phyloP scores from a whole-genome alignment of 37 sponge, comb jelly and placozoan species.

The Mnemiopsis leidyi region DNA sequence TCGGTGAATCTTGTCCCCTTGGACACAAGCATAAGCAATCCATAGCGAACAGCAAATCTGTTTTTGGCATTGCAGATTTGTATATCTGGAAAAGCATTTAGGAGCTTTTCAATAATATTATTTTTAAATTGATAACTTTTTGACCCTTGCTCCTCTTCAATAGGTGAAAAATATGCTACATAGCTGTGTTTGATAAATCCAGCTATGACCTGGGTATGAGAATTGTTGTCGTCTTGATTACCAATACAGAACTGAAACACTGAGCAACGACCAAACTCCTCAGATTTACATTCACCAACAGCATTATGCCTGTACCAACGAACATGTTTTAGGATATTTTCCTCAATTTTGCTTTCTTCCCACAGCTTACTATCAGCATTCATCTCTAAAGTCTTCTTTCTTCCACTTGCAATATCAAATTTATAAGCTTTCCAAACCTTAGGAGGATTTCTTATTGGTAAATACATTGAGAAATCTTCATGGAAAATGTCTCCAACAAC shows the following conservation, averaged over 20 bases:
- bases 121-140: not conserved
- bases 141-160: not conserved
- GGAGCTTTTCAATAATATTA: not conserved
- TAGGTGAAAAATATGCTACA: conserved; percentile 23
- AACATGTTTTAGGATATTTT: not conserved
- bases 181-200: conserved; percentile 56
- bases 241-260: conserved; percentile 58
- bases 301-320: conserved; percentile 15
- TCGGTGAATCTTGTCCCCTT: conserved; percentile 30
- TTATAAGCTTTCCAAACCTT: conserved; percentile 35
- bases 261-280: conserved; percentile 37
- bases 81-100: not conserved
- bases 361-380: not conserved
- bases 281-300: conserved; percentile 36
- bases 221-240: not conserved
- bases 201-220: conserved; percentile 40
- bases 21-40: conserved; percentile 27
- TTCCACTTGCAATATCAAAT: not conserved
- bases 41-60: conserved; percentile 10
- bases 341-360: conserved; percentile 5
- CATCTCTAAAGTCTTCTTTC: not conserved
- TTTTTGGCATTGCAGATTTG: not conserved
- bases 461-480: conserved; percentile 40
- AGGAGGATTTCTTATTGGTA: conserved; percentile 43
- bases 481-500: conserved; percentile 34